Base-by-base conservation (phyloP, 2,888 invertebrate genomes). In the Ypsolopha sequella region DNA sequence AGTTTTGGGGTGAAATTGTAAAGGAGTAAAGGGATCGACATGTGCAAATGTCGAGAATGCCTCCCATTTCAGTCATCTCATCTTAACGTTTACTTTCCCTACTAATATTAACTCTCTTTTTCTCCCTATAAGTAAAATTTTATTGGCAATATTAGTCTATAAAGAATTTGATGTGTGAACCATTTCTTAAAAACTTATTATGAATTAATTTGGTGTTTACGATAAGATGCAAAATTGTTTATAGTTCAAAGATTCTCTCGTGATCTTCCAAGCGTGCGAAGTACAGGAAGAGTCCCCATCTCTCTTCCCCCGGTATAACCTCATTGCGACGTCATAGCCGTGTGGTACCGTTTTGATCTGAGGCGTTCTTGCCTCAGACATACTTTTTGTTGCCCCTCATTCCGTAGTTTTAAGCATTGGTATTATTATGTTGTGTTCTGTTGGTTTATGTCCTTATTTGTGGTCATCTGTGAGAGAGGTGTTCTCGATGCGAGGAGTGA, bases 401-500 rank as follows among this genome's bases (percentile, higher is more conserved):
- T 51, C 54, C 56, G 73, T 76, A 77, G 76, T 77, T 75, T 64
- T 74, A 71, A 69, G 67, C 66, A 64, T 70, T 52, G 33, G 46
- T n/a, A 45, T 50, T 11, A n/a, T 81, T 80, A 70, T 75, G 70
- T 84, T 82, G 63, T 81, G 64, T 78, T 76, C 65, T 73, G 73
- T 85, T 80, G 73, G 70, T 80, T 54, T 80, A 72, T 76, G 69
- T 78, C 73, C 79, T 80, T 77, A 80, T 80, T 82, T 86, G 77
- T 82, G 75, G 80, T 80, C 77, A 82, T 81, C 75, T 84, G 85
- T 85, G 85, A 85, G 85, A 84, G 85, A 85, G 85, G 85, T 86
- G 85, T 86, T 84, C 85, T 85, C 85, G 85, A 84, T 85, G 79
- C 80, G 81, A 82, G 85, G 85, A 85, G 85, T 82, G 84, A 80